A percentile compares a stretch with the other conserved stretches of the same genome.
Evolutionary conservation across 2,888 invertebrate species (phyloP).

Genomic region (Auanema sp.): DNA sequence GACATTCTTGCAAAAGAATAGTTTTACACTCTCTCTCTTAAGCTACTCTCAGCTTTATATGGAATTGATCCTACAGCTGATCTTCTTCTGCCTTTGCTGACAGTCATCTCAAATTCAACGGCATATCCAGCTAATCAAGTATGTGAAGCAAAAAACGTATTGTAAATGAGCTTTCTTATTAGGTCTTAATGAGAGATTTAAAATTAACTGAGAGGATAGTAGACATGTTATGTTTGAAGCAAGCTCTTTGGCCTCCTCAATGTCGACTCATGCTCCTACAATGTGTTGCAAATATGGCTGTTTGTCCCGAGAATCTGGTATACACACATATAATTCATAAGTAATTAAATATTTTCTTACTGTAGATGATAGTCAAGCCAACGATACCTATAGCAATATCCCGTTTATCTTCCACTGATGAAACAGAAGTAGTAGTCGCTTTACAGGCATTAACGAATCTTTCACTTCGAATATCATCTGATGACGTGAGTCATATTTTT

Average conservation of each 20-base stretch:
- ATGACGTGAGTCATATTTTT: conserved; percentile 25
- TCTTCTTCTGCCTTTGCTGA: conserved; percentile 53
- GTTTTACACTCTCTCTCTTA: conserved; percentile 9
- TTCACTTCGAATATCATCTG: conserved; percentile 46
- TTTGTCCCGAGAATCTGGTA: conserved; percentile 37
- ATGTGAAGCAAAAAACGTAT: conserved; percentile 1
- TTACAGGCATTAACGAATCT: conserved; percentile 59
- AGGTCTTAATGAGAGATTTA: conserved; percentile 47
- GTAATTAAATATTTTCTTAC: conserved; percentile 5
- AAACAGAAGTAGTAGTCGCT: conserved; percentile 56
- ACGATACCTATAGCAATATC: conserved; percentile 43
- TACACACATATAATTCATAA: not conserved
- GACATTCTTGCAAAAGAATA: conserved; percentile 6
- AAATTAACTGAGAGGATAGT: conserved; percentile 50
- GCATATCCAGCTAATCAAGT: conserved; percentile 57
- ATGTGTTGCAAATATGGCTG: conserved; percentile 59
- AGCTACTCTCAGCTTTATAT: conserved; percentile 52
- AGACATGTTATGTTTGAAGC: conserved; percentile 38
- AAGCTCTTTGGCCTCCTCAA: conserved; percentile 47
- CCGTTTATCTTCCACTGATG: conserved; percentile 47
- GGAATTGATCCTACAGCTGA: conserved; percentile 52
- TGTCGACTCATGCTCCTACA: conserved; percentile 57
- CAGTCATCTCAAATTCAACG: conserved; percentile 56
- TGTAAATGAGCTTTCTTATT: conserved; percentile 13
- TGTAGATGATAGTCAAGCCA: conserved; percentile 33